These are phyloP conservation scores for Natator depressus DNA, from an alignment of 2,113 vertebrate genomes.

Conservation along the genomic window DNA sequence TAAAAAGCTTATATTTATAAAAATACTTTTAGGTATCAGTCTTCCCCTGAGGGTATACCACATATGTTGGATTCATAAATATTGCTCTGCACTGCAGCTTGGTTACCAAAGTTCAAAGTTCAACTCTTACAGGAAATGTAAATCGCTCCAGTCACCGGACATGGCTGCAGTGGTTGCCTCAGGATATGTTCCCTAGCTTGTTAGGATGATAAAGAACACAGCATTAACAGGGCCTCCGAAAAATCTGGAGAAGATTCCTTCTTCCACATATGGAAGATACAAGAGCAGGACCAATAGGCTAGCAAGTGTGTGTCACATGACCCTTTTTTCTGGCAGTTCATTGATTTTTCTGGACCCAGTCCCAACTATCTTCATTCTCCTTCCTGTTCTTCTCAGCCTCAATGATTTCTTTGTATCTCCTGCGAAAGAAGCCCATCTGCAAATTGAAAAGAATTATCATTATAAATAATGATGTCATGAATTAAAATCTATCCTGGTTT, in stretches of 20 bases:
- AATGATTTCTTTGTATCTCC: constrained; percentile 97
- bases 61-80: constrained; percentile 84
- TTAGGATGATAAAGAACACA: constrained; percentile 78
- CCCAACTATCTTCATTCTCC: constrained; percentile 96
- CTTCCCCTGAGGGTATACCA: constrained; percentile 96
- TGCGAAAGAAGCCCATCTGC: constrained; percentile 98
- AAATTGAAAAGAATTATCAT: constrained; percentile 39
- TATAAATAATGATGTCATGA: neutral
- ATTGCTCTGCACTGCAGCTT: constrained; percentile 81
- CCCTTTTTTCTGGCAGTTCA: constrained; percentile 78
- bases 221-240: constrained; percentile 90
- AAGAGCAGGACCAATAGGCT: constrained; percentile 81
- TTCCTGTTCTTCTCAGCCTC: constrained; percentile 97
- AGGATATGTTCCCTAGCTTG: constrained; percentile 74
- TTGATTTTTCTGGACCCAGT: constrained; percentile 97
- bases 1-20: constrained; percentile 94
- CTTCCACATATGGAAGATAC: constrained; percentile 99
- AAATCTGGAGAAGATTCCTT: constrained; percentile 99
- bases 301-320: constrained; percentile 69
- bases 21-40: constrained; percentile 91
- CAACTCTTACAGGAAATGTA: constrained; percentile 75
- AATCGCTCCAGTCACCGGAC: constrained; percentile 80
- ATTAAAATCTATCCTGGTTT: neutral
- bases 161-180: constrained; percentile 78
- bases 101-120: constrained; percentile 78